Conservation (phyloP, 2,797 vertebrate species). For the Denticeps clupeoides region DNA sequence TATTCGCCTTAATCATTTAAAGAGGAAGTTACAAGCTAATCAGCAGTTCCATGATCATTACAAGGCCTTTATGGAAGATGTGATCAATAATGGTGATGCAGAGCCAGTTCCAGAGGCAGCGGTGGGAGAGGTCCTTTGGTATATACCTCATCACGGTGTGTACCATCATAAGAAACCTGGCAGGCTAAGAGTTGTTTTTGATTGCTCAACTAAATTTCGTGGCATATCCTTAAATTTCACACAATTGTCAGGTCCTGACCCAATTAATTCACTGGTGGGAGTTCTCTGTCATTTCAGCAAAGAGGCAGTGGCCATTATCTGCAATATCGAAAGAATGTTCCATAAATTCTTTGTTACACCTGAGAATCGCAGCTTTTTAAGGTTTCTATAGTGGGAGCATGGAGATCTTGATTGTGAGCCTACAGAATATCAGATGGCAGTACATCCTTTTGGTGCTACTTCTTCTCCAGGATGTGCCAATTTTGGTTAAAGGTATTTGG, state of each 20-base stretch:
- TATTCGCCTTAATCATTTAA: slow-evolving; percentile 8
- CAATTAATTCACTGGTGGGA: slow-evolving; percentile 13
- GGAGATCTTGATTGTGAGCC: slow-evolving; percentile 19
- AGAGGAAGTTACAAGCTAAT: slow-evolving; percentile 9
- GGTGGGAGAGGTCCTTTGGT: slow-evolving; percentile 7
- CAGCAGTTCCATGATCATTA: slow-evolving; percentile 14
- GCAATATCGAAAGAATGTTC: slow-evolving; percentile 13
- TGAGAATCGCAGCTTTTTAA: slow-evolving; percentile 11
- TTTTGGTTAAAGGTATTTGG: slow-evolving; percentile 13
- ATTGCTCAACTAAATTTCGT: slow-evolving; percentile 11
- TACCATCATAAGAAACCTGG: slow-evolving; percentile 8
- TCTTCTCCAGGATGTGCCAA: slow-evolving; percentile 23
- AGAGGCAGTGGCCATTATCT: slow-evolving; percentile 12
- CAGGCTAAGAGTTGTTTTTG: slow-evolving; percentile 8
- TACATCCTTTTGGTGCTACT: slow-evolving; percentile 16
- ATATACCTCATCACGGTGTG: slow-evolving; percentile 14
- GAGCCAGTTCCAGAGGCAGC: slow-evolving; percentile 6
- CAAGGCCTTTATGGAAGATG: slow-evolving; percentile 18
- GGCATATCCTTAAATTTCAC: slow-evolving; percentile 7
- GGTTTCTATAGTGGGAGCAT: slow-evolving; percentile 26
- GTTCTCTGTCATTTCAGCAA: slow-evolving; percentile 17
- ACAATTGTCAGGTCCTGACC: slow-evolving; percentile 8
- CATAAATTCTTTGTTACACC: slow-evolving; percentile 10
- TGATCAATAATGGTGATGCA: slow-evolving; percentile 9
- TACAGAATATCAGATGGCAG: slow-evolving; percentile 15